phyloP scores from a whole-genome alignment of 2,113 vertebrate genomes.

The Esox niger region DNA sequence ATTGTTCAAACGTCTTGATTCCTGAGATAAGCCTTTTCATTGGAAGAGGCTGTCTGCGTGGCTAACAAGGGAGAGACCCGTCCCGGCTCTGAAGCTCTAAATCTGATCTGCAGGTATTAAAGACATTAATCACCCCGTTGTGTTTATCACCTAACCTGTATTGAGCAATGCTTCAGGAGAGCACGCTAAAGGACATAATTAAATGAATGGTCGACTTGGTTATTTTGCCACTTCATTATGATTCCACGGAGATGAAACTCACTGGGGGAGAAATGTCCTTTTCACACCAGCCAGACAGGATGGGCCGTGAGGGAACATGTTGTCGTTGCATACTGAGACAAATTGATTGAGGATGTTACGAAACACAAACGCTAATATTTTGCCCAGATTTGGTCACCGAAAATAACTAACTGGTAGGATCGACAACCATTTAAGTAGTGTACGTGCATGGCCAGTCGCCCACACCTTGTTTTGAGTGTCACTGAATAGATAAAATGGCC shows the following conservation, averaged over 20 bases:
- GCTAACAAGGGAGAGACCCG: constrained; percentile 28
- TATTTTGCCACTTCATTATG: constrained; percentile 47
- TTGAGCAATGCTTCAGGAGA: constrained; percentile 14
- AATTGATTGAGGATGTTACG: neutral
- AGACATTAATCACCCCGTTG: constrained; percentile 31
- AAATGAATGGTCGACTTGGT: constrained; percentile 38
- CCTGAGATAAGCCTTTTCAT: constrained; percentile 46
- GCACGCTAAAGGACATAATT: constrained; percentile 26
- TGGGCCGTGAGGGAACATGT: neutral
- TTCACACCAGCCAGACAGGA: neutral
- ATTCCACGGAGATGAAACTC: constrained; percentile 37
- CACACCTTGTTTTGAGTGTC: no score
- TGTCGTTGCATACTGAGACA: neutral
- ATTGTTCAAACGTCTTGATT: constrained; percentile 56
- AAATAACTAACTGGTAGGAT: neutral
- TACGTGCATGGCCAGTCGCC: no score
- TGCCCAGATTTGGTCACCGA: neutral
- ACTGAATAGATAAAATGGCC: no score
- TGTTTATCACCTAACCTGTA: constrained; percentile 29
- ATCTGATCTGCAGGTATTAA: constrained; percentile 53
- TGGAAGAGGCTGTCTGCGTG: constrained; percentile 29
- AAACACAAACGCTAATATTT: neutral
- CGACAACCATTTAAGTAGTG: no score
- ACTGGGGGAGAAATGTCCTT: constrained; percentile 37
- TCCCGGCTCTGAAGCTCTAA: constrained; percentile 13